Evolutionary conservation across 2,888 invertebrate species (phyloP).

Genomic region (Calliphora vomitoria): DNA sequence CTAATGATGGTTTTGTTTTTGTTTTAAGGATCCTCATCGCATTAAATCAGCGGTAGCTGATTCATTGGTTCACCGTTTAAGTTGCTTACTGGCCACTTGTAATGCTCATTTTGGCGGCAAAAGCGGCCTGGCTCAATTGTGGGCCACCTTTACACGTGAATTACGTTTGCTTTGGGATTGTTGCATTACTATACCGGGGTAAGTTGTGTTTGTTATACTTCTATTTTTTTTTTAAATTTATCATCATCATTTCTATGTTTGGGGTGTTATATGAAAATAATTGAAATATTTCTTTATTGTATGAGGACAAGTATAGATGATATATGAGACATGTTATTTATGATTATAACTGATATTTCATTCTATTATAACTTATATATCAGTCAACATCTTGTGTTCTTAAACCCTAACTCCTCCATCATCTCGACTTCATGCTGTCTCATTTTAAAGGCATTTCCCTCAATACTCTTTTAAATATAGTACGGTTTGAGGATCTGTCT

Average conservation of each 20-base stretch:
- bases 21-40: slow-evolving; percentile 86
- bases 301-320: no score
- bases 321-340: no score
- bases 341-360: no score
- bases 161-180: slow-evolving; percentile 96
- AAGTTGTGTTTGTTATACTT: slow-evolving; percentile 85
- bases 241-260: background rate
- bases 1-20: background rate
- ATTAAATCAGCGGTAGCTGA: slow-evolving; percentile 91
- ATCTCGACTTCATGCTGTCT: no score
- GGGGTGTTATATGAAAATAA: no score
- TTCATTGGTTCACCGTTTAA: slow-evolving; percentile 92
- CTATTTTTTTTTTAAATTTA: background rate
- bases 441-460: no score
- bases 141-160: slow-evolving; percentile 97
- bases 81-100: slow-evolving; percentile 90
- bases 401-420: no score
- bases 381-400: no score
- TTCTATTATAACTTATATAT: no score
- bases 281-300: no score
- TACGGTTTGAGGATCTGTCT: no score
- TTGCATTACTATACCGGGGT: slow-evolving; percentile 92
- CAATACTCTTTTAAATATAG: no score
- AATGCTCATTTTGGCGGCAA: slow-evolving; percentile 91
- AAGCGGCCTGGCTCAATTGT: slow-evolving; percentile 92